phyloP scores from a whole-genome alignment of 2,797 vertebrate species.

The Scolopax rusticola region DNA sequence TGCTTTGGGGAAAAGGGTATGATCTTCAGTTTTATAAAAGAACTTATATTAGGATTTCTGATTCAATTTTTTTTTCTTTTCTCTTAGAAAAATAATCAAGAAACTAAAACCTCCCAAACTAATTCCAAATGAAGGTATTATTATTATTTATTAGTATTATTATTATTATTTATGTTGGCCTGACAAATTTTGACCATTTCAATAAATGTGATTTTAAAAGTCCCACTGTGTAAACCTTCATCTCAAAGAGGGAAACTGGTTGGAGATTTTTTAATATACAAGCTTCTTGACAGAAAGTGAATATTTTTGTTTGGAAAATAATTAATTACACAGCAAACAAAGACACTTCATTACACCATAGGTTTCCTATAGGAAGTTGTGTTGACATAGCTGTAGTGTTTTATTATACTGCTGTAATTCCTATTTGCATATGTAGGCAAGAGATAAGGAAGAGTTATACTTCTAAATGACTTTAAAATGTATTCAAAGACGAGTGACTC shows the following conservation, averaged over 20 bases:
- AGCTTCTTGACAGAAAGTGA: neutral
- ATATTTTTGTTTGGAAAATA: neutral
- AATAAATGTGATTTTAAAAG: neutral
- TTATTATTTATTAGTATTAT: neutral
- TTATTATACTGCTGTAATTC: neutral
- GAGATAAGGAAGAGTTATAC: neutral
- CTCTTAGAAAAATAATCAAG: neutral
- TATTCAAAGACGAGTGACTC: neutral
- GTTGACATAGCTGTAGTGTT: rapidly evolving
- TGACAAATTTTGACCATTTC: neutral
- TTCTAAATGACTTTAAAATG: neutral
- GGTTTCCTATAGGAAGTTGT: neutral
- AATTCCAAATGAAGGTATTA: neutral
- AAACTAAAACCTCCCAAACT: neutral
- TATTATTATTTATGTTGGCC: neutral
- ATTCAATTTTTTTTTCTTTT: rapidly evolving
- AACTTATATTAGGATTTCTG: neutral
- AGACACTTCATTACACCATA: rapidly evolving
- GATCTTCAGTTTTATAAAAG: neutral
- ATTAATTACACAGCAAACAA: neutral
- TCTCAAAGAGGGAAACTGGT: neutral
- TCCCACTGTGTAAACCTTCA: neutral
- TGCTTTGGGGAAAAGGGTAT: neutral
- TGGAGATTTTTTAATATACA: neutral
- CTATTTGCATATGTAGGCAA: neutral